phyloP scores from a whole-genome alignment of 2,797 vertebrate genomes.

The Argyrosomus regius region DNA sequence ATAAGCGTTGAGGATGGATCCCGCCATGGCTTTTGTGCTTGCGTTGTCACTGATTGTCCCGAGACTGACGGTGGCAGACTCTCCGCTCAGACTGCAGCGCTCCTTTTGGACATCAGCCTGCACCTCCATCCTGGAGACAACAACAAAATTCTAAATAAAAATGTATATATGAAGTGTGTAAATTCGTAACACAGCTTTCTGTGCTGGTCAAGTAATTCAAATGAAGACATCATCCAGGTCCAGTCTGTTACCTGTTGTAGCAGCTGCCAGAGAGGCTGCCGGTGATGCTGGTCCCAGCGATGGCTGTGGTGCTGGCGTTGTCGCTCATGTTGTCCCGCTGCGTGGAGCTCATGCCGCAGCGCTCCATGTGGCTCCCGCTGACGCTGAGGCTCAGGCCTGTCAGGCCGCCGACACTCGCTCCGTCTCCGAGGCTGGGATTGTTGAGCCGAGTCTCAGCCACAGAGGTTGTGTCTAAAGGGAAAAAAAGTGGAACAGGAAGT shows the following conservation, averaged over 20 bases:
- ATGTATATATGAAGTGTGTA: not conserved
- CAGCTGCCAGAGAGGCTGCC: conserved; percentile 96
- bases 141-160: not conserved
- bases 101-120: conserved; percentile 99
- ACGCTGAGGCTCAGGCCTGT: conserved; percentile 95
- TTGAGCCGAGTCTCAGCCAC: conserved; percentile 97
- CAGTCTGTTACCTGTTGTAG: conserved; percentile 90
- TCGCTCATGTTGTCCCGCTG: conserved; percentile 96
- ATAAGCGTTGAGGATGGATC: conserved; percentile 96
- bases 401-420: conserved; percentile 94
- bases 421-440: conserved; percentile 95
- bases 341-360: conserved; percentile 89
- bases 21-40: conserved; percentile 98
- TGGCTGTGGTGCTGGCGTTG: conserved; percentile 96
- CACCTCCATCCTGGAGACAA: conserved; percentile 91
- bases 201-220: too few species aligned
- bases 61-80: conserved; percentile 96
- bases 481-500: not conserved
- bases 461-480: conserved; percentile 89
- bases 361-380: conserved; percentile 98
- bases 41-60: conserved; percentile 97
- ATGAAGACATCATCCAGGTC: not conserved
- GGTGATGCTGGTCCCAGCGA: conserved; percentile 96
- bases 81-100: conserved; percentile 95
- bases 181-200: not conserved